phyloP scores from a whole-genome alignment of 2,113 vertebrate species.

The Oceanites oceanicus region DNA sequence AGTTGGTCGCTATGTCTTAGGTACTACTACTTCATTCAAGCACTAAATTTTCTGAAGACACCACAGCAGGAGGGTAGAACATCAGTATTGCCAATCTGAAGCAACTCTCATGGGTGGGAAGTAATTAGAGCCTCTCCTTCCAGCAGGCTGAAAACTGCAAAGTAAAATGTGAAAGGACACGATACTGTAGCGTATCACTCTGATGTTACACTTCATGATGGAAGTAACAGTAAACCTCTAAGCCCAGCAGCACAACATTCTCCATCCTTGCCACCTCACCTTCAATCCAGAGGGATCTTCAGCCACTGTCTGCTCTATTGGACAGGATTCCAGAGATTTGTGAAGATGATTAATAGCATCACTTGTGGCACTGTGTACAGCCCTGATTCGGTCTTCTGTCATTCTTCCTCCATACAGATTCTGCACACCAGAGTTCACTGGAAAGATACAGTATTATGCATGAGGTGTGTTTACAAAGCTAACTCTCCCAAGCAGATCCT shows the following conservation, averaged over 20 bases:
- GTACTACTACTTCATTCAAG: background rate
- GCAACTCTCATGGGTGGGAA: background rate
- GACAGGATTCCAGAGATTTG: slow-evolving; percentile 86
- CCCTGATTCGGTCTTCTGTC: slow-evolving; percentile 71
- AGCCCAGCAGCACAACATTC: background rate
- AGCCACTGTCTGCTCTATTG: slow-evolving; percentile 65
- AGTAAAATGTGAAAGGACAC: background rate
- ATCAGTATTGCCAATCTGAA: background rate
- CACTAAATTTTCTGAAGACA: background rate
- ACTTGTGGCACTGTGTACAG: slow-evolving; percentile 77
- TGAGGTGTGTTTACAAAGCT: background rate
- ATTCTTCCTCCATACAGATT: slow-evolving; percentile 78
- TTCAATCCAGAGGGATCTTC: slow-evolving; percentile 87
- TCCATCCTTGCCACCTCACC: slow-evolving; percentile 53
- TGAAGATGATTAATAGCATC: slow-evolving; percentile 89
- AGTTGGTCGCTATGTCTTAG: background rate
- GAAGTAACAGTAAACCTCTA: background rate
- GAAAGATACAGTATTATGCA: background rate
- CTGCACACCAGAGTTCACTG: slow-evolving; percentile 55
- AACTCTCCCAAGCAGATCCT: background rate
- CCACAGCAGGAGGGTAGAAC: background rate
- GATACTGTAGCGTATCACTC: background rate
- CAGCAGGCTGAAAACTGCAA: background rate
- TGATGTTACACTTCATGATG: background rate
- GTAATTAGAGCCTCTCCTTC: background rate